phyloP scores from a whole-genome alignment of 2,888 invertebrate species.

The Xanthia icteritia region DNA sequence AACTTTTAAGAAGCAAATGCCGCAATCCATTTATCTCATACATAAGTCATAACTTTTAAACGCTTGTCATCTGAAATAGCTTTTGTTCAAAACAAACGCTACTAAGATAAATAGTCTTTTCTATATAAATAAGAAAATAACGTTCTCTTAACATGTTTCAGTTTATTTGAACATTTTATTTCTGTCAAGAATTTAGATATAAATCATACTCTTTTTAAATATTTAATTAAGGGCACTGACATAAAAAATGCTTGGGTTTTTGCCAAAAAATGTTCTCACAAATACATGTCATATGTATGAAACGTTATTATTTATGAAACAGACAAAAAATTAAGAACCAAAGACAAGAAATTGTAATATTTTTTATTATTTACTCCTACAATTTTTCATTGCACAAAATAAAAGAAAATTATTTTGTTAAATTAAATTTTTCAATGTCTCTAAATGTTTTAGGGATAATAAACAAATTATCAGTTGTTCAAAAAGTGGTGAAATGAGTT shows the following conservation, averaged over 20 bases:
- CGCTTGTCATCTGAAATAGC: constrained; percentile 26
- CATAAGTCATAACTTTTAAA: constrained; percentile 44
- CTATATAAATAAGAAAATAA: constrained; percentile 49
- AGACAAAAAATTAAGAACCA: neutral
- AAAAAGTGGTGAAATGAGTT: constrained; percentile 9
- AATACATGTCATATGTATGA: constrained; percentile 29
- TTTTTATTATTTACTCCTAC: constrained; percentile 3
- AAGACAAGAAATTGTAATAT: constrained; percentile 1
- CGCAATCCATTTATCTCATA: constrained; percentile 28
- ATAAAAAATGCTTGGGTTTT: constrained; percentile 24
- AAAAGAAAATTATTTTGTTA: neutral
- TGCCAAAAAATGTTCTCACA: constrained; percentile 43
- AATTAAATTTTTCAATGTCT: constrained; percentile 9
- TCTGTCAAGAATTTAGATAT: constrained; percentile 23
- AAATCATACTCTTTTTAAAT: constrained; percentile 48
- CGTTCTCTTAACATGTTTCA: constrained; percentile 7
- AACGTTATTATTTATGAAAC: constrained; percentile 27
- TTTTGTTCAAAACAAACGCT: constrained; percentile 47
- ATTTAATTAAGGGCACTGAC: constrained; percentile 26
- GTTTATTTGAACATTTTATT: constrained; percentile 39
- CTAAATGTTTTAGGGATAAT: constrained; percentile 16
- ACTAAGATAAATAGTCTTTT: constrained; percentile 38
- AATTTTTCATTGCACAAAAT: constrained; percentile 12
- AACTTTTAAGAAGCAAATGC: constrained; percentile 30
- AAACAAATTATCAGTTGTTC: constrained; percentile 40